Conservation (phyloP, 2,888 invertebrate genomes). For the Orchesellides sinensis region DNA sequence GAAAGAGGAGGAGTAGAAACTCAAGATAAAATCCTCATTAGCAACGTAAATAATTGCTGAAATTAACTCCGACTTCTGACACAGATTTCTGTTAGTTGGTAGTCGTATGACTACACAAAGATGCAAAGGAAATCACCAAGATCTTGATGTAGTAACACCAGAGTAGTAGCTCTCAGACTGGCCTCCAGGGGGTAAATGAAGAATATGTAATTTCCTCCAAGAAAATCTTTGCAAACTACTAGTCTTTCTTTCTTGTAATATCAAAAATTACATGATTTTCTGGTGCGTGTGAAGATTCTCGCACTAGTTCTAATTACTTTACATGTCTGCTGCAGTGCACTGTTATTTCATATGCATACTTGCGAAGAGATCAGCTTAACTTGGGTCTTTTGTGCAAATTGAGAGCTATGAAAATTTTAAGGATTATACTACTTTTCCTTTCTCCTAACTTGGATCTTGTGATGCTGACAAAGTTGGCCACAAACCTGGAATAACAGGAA, state of each 20-base stretch:
- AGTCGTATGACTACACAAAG: no score
- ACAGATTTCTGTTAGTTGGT: conserved; percentile 41
- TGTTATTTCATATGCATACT: neutral
- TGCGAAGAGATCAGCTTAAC: neutral
- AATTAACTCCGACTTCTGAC: conserved; percentile 56
- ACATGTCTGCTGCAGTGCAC: conserved; percentile 7
- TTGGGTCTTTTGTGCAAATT: neutral
- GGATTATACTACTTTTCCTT: neutral
- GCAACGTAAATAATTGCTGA: conserved; percentile 54
- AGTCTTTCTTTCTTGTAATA: neutral
- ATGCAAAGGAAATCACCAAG: neutral
- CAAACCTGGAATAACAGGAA: neutral
- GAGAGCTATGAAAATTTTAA: conserved; percentile 4
- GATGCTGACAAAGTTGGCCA: conserved; percentile 1
- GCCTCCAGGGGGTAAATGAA: conserved; percentile 55
- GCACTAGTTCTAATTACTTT: conserved; percentile 36
- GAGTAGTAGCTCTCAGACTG: neutral
- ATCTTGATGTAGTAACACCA: neutral
- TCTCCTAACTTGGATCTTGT: neutral
- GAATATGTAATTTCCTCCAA: conserved; percentile 9
- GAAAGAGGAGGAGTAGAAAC: conserved; percentile 9
- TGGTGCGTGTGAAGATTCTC: conserved; percentile 25
- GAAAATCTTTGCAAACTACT: neutral
- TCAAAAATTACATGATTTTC: conserved; percentile 25
- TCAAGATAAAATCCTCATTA: conserved; percentile 62